Conservation (phyloP, 2,113 vertebrate species). For the Gyps fulvus region DNA sequence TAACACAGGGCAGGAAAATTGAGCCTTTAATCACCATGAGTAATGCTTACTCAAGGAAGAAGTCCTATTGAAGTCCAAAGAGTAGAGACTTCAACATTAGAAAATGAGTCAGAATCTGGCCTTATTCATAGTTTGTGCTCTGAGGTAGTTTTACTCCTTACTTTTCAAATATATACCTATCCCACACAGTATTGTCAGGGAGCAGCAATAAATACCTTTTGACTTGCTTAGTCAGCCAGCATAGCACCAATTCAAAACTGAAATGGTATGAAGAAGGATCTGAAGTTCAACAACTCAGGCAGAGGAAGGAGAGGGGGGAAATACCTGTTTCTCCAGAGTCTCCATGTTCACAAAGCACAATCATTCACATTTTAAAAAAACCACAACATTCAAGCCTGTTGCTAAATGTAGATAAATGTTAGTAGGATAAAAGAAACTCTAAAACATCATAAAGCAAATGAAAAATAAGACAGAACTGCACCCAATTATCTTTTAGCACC, state of each 20-base stretch:
- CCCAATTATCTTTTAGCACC: neutral
- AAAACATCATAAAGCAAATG: neutral
- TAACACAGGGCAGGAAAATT: conserved; percentile 1
- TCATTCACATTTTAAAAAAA: neutral
- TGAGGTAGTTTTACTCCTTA: neutral
- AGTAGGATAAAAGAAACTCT: neutral
- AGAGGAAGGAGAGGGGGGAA: neutral
- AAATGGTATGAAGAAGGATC: neutral
- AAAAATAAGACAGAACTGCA: neutral
- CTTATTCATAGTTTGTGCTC: neutral
- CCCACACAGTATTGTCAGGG: neutral
- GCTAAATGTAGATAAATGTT: neutral
- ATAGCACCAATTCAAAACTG: neutral
- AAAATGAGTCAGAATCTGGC: conserved; percentile 19
- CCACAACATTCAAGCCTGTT: neutral
- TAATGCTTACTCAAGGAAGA: conserved; percentile 41
- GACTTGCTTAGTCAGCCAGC: neutral
- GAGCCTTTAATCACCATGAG: conserved; percentile 26
- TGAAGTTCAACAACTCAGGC: neutral
- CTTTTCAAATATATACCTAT: neutral
- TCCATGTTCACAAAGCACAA: fast-evolving
- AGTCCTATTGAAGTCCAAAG: neutral
- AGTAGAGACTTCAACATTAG: neutral
- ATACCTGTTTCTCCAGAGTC: neutral
- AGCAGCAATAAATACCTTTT: neutral